Evolutionary conservation across 2,888 invertebrate genomes (phyloP), one percentile per base, ranked within the genome.

Genomic region (Acrobasis consociella): DNA sequence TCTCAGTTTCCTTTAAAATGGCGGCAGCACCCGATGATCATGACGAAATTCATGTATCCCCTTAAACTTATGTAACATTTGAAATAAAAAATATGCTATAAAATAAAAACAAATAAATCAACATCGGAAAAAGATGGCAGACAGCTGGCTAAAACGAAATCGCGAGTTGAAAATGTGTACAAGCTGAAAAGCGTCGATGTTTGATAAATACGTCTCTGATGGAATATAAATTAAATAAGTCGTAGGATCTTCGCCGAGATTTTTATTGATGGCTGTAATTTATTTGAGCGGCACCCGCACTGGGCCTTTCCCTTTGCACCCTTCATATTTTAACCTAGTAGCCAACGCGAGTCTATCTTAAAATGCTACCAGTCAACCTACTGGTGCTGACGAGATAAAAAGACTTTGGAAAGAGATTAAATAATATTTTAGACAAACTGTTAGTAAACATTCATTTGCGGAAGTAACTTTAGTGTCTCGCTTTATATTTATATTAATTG

Each of bases 211-310:
- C 81, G 76, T 71, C 78, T 77, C 78, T 86, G 87, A 90, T 90
- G 87, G 89, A 91, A 90, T 90, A 90, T 89, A 89, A 91, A 91
- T 91, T 90, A 90, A 91, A 90, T 91, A 91, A 91, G 90, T 91
- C 89, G 82, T 78, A 76, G 88, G 85, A 89, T 91, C 84, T 86
- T 74, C 85, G 86, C 80, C 80, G 83, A 85, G 90, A 90, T 91
- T 91, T 90, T 91, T 92, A 91, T 91, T 90, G 91, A 92, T 91
- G 88, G 86, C 78, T 75, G 86, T 90, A 91, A 91, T 91, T 91
- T 90, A 90, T 91, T 91, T 90, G 87, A 90, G 86, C 90, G 87
- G 87, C 85, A 80, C 89, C 89, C 91, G 86, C 89, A 89, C 42
- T 42, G 56, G 86, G 86, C 87, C 85, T 85, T 86, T 79, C 83